A percentile compares a stretch with the other conserved stretches of the same genome.
phyloP scores from a whole-genome alignment of 2,113 vertebrate genomes.

The Anoplopoma fimbria region DNA sequence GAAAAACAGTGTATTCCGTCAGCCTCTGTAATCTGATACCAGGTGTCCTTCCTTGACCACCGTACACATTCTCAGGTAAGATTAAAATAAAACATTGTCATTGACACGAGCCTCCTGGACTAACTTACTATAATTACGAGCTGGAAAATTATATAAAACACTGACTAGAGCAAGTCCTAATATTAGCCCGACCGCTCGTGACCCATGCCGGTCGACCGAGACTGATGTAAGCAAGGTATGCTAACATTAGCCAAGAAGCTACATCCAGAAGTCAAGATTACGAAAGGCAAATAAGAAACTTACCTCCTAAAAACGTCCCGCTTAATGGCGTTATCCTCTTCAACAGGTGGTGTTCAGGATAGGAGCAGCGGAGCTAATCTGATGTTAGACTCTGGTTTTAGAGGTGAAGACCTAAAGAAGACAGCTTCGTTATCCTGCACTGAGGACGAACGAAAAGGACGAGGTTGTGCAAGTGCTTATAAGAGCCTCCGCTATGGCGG shows the following conservation, averaged over 20 bases:
- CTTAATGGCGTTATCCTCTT: background rate
- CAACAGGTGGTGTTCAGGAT: accelerated
- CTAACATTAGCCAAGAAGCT: conserved; percentile 53
- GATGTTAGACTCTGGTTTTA: background rate
- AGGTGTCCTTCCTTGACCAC: background rate
- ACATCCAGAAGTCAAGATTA: background rate
- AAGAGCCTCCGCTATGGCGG: background rate
- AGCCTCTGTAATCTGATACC: background rate
- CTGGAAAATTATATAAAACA: too few relatives aligned
- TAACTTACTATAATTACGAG: too few relatives aligned
- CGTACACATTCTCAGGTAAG: too few relatives aligned
- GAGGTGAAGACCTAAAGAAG: accelerated
- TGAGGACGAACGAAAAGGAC: conserved; percentile 86
- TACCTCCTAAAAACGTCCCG: conserved; percentile 35
- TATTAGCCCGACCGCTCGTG: background rate
- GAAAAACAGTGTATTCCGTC: background rate
- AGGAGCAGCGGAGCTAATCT: accelerated
- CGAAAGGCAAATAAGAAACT: conserved; percentile 9
- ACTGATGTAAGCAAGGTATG: conserved; percentile 8
- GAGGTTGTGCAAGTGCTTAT: conserved; percentile 49
- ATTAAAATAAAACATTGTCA: too few relatives aligned
- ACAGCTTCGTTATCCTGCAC: conserved; percentile 82
- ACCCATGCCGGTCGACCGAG: conserved; percentile 30
- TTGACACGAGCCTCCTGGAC: too few relatives aligned
- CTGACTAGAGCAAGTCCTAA: accelerated